Evolutionary conservation across 2,888 invertebrate genomes (phyloP), one percentile per base, ranked within the genome.

Genomic region (Drosophila helvetica): DNA sequence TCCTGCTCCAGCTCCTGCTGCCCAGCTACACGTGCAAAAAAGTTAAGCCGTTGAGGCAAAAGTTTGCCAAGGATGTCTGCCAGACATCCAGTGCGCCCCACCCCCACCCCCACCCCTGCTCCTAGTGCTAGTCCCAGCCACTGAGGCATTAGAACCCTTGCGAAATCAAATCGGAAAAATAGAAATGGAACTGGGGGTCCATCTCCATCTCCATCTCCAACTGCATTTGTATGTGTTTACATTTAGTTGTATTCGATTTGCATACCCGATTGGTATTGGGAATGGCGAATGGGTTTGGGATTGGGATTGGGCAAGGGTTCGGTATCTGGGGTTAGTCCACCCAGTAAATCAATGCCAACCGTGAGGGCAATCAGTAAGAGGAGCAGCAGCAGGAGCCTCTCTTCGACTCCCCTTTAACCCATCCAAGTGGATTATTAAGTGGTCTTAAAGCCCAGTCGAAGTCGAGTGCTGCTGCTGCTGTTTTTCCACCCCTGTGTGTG

Each of bases 171-270:
- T 77, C 69, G 58, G 52, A 64, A 67, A 65, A 51, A 42, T 60
- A 54, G 58, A 60, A 48, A 54, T 25, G 58, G 50, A 19, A 52
- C 59, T 46, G 51, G 60, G 60, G 58, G 46, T 62, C 63, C 38
- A 38, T 2, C 38, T 38, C 67, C 38, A 38, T 15, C 38, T 38
- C 67, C 67, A 56, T 54, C 67, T 54, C 38, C 51, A 58, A 63
- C 65, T 88, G 86, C 81, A 88, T 70, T 74, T 88, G 83, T 83
- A 65, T 88, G 84, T 83, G 86, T 76, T 88, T 83, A 86, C 84
- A 72, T 83, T 88, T 83, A 83, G 89, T 88, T 83, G 86, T 83
- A 78, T 86, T 86, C 64, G 84, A 83, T 83, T 83, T 83, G 83
- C 83, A 88, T 88, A 83, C 74, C 70, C 75, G 79, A 80, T 80